Evolutionary conservation across 2,113 vertebrate species (phyloP).

Genomic region (Eidolon helvum): DNA sequence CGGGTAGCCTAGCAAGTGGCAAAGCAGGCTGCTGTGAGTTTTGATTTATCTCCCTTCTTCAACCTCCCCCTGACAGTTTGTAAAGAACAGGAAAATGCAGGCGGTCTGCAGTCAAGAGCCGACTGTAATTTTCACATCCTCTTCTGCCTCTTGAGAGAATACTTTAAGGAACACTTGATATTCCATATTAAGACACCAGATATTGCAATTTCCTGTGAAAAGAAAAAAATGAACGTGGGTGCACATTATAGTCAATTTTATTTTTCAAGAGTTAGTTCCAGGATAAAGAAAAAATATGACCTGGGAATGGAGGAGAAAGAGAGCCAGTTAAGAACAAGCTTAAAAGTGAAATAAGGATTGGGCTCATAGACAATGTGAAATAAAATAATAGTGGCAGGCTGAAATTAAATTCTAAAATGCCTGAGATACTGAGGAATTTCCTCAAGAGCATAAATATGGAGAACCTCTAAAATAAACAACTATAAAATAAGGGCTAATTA

Average conservation of each 20-base stretch:
- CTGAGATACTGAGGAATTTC: not conserved
- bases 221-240: not conserved
- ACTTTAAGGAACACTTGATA: slow-evolving; percentile 47
- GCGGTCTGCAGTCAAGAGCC: not conserved
- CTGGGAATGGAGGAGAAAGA: not conserved
- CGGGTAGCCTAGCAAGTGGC: not conserved
- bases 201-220: slow-evolving; percentile 23
- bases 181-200: not conserved
- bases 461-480: not conserved
- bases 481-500: not conserved
- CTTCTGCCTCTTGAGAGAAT: slow-evolving; percentile 24
- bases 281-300: not conserved
- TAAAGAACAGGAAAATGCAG: not conserved
- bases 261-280: not conserved
- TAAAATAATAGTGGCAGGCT: not conserved
- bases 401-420: slow-evolving; percentile 10
- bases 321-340: not conserved
- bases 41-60: not conserved
- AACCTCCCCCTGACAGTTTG: not conserved
- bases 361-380: not conserved
- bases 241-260: not conserved
- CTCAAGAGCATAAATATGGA: not conserved
- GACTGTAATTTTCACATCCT: slow-evolving; percentile 6
- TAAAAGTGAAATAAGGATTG: not conserved
- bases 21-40: not conserved